Evolutionary conservation across 2,888 invertebrate genomes (phyloP).

Genomic region (Yponomeuta malinellus): DNA sequence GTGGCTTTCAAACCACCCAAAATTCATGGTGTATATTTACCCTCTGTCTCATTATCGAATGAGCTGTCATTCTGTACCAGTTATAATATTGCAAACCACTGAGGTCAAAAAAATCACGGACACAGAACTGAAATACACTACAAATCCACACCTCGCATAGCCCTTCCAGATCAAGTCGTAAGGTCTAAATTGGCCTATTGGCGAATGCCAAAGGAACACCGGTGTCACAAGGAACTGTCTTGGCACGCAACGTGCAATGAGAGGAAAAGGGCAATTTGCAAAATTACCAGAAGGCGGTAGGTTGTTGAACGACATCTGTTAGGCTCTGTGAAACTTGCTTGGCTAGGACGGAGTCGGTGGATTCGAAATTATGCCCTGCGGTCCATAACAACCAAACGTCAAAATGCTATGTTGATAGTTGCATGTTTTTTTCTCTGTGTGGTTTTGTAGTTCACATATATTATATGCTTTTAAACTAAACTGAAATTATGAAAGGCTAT

Average conservation of each 20-base stretch:
- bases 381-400: too few species aligned
- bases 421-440: too few species aligned
- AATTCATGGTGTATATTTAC: too few species aligned
- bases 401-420: too few species aligned
- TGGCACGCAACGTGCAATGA: constrained; percentile 17
- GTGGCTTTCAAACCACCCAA: too few species aligned
- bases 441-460: too few species aligned
- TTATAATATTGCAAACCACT: background rate
- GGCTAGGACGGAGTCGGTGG: too few species aligned
- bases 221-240: constrained; percentile 18
- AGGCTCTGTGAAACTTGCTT: constrained; percentile 1
- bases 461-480: too few species aligned
- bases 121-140: background rate
- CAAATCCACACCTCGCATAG: background rate
- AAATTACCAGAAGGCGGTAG: constrained; percentile 20
- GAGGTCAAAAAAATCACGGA: background rate
- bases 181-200: background rate
- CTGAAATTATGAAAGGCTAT: too few species aligned
- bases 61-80: background rate
- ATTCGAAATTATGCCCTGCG: too few species aligned
- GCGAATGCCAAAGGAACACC: constrained; percentile 3
- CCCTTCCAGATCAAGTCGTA: background rate
- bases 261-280: constrained; percentile 24
- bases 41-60: background rate
- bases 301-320: constrained; percentile 21